Evolutionary conservation across 2,888 invertebrate genomes (phyloP).

Genomic region (Cataglyphis livida): DNA sequence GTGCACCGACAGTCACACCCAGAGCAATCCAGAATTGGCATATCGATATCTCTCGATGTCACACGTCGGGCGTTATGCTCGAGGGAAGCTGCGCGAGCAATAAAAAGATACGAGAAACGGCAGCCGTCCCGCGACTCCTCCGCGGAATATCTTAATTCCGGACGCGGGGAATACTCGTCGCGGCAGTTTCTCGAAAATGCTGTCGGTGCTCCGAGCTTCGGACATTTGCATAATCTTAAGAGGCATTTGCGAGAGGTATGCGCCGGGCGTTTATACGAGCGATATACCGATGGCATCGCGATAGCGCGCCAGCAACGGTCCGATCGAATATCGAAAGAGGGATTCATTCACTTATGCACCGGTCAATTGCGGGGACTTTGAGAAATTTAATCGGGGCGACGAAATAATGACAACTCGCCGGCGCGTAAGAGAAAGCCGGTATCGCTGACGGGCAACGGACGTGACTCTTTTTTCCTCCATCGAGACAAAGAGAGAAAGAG

Average conservation of each 20-base stretch:
- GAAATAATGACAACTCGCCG: constrained; percentile 66
- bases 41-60: constrained; percentile 20
- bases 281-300: constrained; percentile 61
- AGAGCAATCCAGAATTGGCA: constrained; percentile 7
- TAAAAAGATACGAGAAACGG: constrained; percentile 11
- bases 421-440: constrained; percentile 60
- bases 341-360: constrained; percentile 47
- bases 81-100: not conserved
- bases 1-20: not conserved
- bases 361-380: constrained; percentile 15
- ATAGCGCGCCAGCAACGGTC: constrained; percentile 49
- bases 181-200: constrained; percentile 57
- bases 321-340: constrained; percentile 28
- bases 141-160: constrained; percentile 65
- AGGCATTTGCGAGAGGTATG: constrained; percentile 60
- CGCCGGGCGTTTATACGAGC: constrained; percentile 35
- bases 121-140: constrained; percentile 13
- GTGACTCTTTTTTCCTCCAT: constrained; percentile 34
- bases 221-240: constrained; percentile 74
- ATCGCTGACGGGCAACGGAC: not conserved
- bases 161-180: constrained; percentile 15
- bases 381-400: constrained; percentile 66
- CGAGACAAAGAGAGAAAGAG: not conserved
- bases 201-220: constrained; percentile 53
- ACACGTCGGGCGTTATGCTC: not conserved